Conservation (phyloP, 2,113 vertebrate genomes). For the Ameiurus melas region DNA sequence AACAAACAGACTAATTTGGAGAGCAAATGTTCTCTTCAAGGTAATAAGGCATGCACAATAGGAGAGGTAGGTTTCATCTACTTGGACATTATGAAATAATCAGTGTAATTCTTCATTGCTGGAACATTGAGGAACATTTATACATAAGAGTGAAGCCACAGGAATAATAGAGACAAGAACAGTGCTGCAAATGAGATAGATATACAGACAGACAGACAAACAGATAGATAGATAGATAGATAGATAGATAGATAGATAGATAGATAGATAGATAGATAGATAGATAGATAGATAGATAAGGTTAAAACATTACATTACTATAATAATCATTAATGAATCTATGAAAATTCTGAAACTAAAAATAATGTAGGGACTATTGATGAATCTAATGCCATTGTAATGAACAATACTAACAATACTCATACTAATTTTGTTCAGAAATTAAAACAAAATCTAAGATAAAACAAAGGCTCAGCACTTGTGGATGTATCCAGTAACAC, state of each 20-base stretch:
- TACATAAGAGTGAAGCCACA: neutral
- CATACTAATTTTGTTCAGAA: no score
- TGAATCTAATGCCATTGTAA: neutral
- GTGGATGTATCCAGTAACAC: no score
- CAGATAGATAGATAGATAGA: neutral
- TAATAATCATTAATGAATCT: neutral
- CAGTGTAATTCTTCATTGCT: conserved; percentile 2
- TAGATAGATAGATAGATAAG: neutral
- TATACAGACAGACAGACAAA: neutral
- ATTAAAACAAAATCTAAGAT: no score
- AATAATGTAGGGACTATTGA: neutral
- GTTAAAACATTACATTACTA: neutral
- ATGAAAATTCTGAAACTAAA: neutral
- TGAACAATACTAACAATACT: no score
- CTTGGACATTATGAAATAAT: conserved; percentile 33
- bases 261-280: neutral
- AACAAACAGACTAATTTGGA: conserved; percentile 22
- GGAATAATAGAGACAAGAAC: neutral
- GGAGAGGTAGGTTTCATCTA: conserved; percentile 7
- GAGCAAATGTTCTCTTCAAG: conserved; percentile 48
- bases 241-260: neutral
- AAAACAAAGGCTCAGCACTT: no score
- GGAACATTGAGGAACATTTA: conserved; percentile 30
- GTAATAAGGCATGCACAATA: conserved; percentile 21
- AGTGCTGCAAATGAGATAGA: neutral